These are phyloP conservation scores for Leucophenga maculata DNA, from an alignment of 2,888 invertebrate genomes.

Conservation along the genomic window DNA sequence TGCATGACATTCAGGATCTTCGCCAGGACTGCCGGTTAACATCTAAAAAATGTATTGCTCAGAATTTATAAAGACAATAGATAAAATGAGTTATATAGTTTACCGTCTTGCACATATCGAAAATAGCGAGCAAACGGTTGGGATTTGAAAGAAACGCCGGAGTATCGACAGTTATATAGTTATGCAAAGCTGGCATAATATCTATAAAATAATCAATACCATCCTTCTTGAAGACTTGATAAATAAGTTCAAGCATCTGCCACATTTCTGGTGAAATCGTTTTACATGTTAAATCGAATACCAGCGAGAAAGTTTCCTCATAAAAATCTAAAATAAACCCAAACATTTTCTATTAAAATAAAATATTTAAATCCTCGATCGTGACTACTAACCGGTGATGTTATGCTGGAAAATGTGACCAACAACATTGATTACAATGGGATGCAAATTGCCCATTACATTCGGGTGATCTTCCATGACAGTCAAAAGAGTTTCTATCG, in stretches of 20 bases:
- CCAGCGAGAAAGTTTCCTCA: constrained; percentile 94
- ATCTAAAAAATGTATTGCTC: constrained; percentile 73
- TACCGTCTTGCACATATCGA: constrained; percentile 94
- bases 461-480: constrained; percentile 90
- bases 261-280: constrained; percentile 95
- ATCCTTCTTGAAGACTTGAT: constrained; percentile 92
- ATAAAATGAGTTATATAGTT: constrained; percentile 58
- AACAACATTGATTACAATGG: constrained; percentile 91
- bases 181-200: constrained; percentile 98
- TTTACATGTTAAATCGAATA: constrained; percentile 92
- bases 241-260: constrained; percentile 91
- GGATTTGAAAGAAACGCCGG: constrained; percentile 93
- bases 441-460: constrained; percentile 91
- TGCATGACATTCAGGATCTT: constrained; percentile 96
- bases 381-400: constrained; percentile 78
- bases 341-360: not conserved
- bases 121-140: constrained; percentile 90
- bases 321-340: constrained; percentile 83
- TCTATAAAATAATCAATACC: constrained; percentile 97
- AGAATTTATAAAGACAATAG: not conserved
- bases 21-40: constrained; percentile 82
- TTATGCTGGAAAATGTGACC: constrained; percentile 86
- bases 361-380: not conserved
- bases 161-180: constrained; percentile 97
- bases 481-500: constrained; percentile 93